These are phyloP conservation scores for Euplexia lucipara DNA, from an alignment of 2,888 invertebrate species.

Conservation along the genomic window DNA sequence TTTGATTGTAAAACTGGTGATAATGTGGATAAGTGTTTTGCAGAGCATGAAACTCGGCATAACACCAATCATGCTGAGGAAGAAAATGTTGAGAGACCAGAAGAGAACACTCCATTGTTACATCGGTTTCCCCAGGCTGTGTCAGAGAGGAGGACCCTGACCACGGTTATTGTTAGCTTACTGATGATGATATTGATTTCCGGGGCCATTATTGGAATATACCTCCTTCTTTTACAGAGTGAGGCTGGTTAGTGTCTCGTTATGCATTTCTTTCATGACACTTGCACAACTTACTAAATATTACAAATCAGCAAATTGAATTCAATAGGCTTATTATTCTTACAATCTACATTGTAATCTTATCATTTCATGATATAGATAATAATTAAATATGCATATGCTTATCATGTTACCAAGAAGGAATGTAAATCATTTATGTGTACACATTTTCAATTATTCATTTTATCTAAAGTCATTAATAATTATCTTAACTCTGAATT, in stretches of 20 bases:
- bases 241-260: conserved; percentile 73
- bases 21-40: conserved; percentile 46
- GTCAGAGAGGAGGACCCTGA: conserved; percentile 59
- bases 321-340: neutral
- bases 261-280: neutral
- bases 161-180: conserved; percentile 72
- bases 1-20: conserved; percentile 27
- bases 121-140: conserved; percentile 68
- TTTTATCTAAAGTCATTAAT: no score
- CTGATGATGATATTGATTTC: conserved; percentile 75
- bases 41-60: conserved; percentile 82
- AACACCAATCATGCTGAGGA: conserved; percentile 70
- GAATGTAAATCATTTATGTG: no score
- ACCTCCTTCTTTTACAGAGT: conserved; percentile 80
- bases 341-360: neutral
- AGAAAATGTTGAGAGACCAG: conserved; percentile 39
- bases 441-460: no score
- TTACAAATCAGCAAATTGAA: neutral
- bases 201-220: conserved; percentile 82
- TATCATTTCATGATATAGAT: neutral
- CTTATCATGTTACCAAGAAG: neutral
- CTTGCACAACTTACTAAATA: no score
- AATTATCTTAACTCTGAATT: no score
- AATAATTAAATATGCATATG: neutral
- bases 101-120: conserved; percentile 78